Base-by-base conservation (phyloP, 2,888 invertebrate genomes). In the Pedicia rivosa region DNA sequence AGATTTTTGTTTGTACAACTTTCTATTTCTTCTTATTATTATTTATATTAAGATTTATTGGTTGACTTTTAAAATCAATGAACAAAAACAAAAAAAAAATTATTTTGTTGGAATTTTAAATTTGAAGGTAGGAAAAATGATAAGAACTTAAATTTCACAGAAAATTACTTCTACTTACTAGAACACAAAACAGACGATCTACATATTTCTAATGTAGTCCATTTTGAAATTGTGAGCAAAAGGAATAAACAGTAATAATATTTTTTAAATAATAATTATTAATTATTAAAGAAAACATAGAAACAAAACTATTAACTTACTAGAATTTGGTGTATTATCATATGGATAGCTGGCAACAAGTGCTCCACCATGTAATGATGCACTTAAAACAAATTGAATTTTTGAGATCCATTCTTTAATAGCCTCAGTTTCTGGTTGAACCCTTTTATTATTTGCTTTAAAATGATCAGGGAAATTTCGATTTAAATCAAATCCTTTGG, bases 271-370 rank as follows among this genome's bases (percentile, higher is more conserved):
- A 19, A 27, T 13, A 20, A 24, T 30, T 15, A 54, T 52, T 53
- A 57, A 55, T 50, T 41, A 50, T 50, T 49, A 48, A 49, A 48
- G 47, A 50, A 17, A 25, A 28, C 33, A 4, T 28, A 30, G 12
- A n/a, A 30, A 19, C 2, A 5, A 17, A 29, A 40, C 29, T 39
- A n/a, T n/a, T 41, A 14, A 68, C 79, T 80, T 78, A 90, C 90
- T 82, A 62, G 87, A 79, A 66, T 81, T 88, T 14, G 88, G 87
- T 4, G 88, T 90, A 59, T 91, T 92, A 60, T 97, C 95, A 59
- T 84, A 97, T 0, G 97, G 95, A 61, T 95, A 97, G 51, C 91
- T 92, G 30, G 91, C 95, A 10, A 97, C 94, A 42, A 95, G 65
- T 2, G 90, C 87, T 30, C 95, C 95, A 1, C 94, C 94, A 57